phyloP scores from a whole-genome alignment of 2,113 vertebrate species.

The Prunella fulvescens region DNA sequence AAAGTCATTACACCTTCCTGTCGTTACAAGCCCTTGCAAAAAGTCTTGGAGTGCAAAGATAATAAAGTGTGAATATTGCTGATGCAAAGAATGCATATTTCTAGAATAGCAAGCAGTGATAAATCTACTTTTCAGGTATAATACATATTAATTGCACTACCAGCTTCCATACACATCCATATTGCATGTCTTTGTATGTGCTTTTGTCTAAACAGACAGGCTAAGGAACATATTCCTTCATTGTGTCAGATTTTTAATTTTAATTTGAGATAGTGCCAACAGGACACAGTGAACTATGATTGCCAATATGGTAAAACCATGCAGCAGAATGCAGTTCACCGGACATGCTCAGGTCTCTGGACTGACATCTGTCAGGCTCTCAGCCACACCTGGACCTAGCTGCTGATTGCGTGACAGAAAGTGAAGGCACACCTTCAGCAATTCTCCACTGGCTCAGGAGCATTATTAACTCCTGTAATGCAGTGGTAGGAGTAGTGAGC shows the following conservation, averaged over 20 bases:
- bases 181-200: background rate
- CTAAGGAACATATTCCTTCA: background rate
- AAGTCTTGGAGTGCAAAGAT: background rate
- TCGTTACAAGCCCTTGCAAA: background rate
- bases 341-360: background rate
- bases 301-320: background rate
- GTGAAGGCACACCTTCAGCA: background rate
- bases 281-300: background rate
- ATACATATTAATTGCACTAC: background rate
- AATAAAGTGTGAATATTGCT: background rate
- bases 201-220: background rate
- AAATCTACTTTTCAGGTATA: background rate
- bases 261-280: background rate
- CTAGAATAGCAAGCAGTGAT: background rate
- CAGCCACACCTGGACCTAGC: background rate
- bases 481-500: background rate
- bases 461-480: background rate
- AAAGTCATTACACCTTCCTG: background rate
- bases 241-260: background rate
- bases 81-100: background rate
- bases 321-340: background rate
- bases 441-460: background rate
- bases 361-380: background rate
- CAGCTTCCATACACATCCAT: background rate
- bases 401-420: background rate